phyloP scores from a whole-genome alignment of 2,797 vertebrate genomes.

The Alcedo atthis region DNA sequence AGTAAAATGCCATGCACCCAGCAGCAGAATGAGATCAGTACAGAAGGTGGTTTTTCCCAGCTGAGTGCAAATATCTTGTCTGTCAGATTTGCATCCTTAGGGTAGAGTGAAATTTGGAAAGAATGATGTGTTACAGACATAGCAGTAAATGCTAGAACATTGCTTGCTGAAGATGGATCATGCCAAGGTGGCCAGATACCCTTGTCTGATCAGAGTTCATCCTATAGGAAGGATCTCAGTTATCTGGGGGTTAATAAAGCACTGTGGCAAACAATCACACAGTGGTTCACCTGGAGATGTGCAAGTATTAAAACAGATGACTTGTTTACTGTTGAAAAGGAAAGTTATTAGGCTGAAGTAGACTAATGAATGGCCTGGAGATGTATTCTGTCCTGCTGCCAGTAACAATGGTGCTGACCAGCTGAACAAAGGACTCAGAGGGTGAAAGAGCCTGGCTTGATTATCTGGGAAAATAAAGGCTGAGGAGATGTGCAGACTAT shows the following conservation, averaged over 20 bases:
- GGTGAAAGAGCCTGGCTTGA: not conserved
- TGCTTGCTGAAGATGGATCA: not conserved
- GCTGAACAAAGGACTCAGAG: not conserved
- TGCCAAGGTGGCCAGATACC: not conserved
- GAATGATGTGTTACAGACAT: not conserved
- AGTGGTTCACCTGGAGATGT: not conserved
- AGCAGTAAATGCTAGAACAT: not conserved
- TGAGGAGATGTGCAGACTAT: not conserved
- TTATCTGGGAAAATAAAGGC: not conserved
- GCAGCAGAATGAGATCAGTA: not conserved
- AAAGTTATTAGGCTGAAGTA: not conserved
- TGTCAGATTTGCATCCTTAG: not conserved
- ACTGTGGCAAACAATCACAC: fast-evolving
- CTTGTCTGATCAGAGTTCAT: not conserved
- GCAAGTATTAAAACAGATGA: not conserved
- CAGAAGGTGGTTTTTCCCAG: not conserved
- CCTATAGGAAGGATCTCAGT: not conserved
- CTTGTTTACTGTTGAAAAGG: not conserved
- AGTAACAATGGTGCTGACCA: not conserved
- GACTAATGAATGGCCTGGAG: not conserved
- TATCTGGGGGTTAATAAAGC: not conserved
- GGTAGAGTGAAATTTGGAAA: not conserved
- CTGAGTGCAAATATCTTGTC: not conserved
- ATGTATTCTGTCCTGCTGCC: not conserved
- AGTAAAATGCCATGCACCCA: not conserved